Evolutionary conservation across 2,888 invertebrate species (phyloP).

Genomic region (Azorinus chamasolen): DNA sequence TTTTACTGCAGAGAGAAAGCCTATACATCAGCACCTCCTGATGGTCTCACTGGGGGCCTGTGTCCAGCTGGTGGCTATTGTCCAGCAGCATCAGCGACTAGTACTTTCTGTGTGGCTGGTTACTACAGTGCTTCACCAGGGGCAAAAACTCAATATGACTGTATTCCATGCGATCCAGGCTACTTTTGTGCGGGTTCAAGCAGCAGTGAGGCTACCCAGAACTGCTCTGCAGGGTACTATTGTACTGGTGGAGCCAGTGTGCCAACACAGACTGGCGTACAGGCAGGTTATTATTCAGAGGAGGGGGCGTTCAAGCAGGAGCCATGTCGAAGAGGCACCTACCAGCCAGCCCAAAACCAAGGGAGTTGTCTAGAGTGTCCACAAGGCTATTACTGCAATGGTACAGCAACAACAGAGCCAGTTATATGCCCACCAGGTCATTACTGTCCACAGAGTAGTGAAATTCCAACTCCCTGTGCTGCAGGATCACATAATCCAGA

Average conservation of each 20-base stretch:
- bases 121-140: conserved; percentile 83
- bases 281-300: conserved; percentile 81
- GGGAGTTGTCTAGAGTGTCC: conserved; percentile 79
- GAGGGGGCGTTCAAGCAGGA: conserved; percentile 83
- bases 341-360: conserved; percentile 78
- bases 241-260: conserved; percentile 83
- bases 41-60: conserved; percentile 84
- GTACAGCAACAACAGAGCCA: conserved; percentile 74
- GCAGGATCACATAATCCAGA: conserved; percentile 79
- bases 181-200: conserved; percentile 83
- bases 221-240: conserved; percentile 84
- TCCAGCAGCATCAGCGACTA: conserved; percentile 81
- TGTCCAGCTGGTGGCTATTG: conserved; percentile 85
- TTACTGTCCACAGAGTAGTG: conserved; percentile 82
- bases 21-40: conserved; percentile 85
- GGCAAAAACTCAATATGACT: conserved; percentile 82
- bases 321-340: conserved; percentile 82
- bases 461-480: conserved; percentile 82
- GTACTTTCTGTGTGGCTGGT: conserved; percentile 81
- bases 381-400: conserved; percentile 84
- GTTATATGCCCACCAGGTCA: conserved; percentile 81
- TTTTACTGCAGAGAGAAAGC: conserved; percentile 84
- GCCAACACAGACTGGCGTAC: conserved; percentile 80
- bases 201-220: conserved; percentile 76
- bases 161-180: conserved; percentile 85